Evolutionary conservation across 1,140 invertebrate species (phyloP).

Genomic region (Zaprionus gabonicus): DNA sequence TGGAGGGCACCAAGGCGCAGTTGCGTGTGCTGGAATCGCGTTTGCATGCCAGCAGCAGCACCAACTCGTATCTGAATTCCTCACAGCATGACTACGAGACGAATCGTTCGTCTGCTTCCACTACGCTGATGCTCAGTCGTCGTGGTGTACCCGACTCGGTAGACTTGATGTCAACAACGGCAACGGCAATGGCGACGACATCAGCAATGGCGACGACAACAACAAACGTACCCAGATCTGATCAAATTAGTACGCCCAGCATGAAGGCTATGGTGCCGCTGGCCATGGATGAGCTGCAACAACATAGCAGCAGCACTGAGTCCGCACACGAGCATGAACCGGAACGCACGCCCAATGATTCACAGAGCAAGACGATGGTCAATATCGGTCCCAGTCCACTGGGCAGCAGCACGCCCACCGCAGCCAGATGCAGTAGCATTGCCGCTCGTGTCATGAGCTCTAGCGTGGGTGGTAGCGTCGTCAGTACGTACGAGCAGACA

Average conservation of each 20-base stretch:
- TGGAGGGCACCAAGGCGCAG: conserved; percentile 91
- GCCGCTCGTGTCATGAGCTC: conserved; percentile 75
- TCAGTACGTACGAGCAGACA: conserved; percentile 70
- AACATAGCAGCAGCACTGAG: conserved; percentile 87
- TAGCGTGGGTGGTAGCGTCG: conserved; percentile 68
- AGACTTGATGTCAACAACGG: conserved; percentile 52
- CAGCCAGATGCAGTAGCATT: conserved; percentile 73
- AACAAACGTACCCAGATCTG: conserved; percentile 35
- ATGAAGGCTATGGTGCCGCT: conserved; percentile 86
- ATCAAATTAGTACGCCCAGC: conserved; percentile 85
- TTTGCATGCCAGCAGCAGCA: conserved; percentile 59
- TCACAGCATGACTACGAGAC: conserved; percentile 81
- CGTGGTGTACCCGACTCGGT: conserved; percentile 68
- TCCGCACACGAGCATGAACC: conserved; percentile 87
- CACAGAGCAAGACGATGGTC: conserved; percentile 61
- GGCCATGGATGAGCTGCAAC: conserved; percentile 86
- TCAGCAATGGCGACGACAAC: conserved; percentile 49
- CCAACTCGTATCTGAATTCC: conserved; percentile 75
- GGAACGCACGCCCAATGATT: conserved; percentile 47
- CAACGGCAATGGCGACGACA: conserved; percentile 17
- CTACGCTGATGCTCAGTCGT: conserved; percentile 76
- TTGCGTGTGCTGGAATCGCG: conserved; percentile 89
- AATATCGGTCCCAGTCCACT: conserved; percentile 55
- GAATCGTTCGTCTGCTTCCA: conserved; percentile 82
- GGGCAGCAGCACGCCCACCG: conserved; percentile 85